A percentile compares a stretch with the other conserved stretches of the same genome.
Conservation (phyloP, 92 coral and sea anemone species). For the Actinernus sp. region DNA sequence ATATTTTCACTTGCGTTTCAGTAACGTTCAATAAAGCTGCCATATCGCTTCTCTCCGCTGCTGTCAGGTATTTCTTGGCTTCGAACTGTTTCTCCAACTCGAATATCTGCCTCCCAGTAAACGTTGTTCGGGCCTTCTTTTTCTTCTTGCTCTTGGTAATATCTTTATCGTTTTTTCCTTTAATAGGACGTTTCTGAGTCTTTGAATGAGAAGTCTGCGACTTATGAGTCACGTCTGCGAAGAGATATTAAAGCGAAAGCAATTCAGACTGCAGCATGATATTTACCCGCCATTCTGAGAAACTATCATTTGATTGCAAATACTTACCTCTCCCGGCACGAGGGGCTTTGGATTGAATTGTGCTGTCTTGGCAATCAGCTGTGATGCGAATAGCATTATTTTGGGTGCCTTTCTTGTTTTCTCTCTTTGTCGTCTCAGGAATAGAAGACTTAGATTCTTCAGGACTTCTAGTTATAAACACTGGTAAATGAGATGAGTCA, state of each 20-base stretch:
- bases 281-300: too few relatives aligned
- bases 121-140: conserved; percentile 99
- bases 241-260: too few relatives aligned
- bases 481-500: conserved; percentile 73
- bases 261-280: too few relatives aligned
- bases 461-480: conserved; percentile 13
- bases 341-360: too few relatives aligned
- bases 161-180: conserved; percentile 56
- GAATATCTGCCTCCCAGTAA: conserved; percentile 98
- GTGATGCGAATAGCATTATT: too few relatives aligned
- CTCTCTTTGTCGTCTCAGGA: too few relatives aligned
- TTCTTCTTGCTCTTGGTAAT: conserved; percentile 82
- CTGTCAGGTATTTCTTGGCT: conserved; percentile 96
- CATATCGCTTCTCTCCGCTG: conserved; percentile 93
- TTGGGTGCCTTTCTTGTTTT: too few relatives aligned
- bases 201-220: conserved; percentile 15
- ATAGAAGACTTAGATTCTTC: too few relatives aligned
- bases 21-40: conserved; percentile 94
- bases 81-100: conserved; percentile 98
- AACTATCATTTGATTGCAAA: too few relatives aligned
- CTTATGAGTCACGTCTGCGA: too few relatives aligned
- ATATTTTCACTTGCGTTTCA: conserved; percentile 98
- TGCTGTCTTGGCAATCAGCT: too few relatives aligned
- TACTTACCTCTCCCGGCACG: too few relatives aligned
- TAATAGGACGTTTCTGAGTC: conserved; percentile 14